Base-by-base conservation (phyloP, 2,888 invertebrate species). In the Hypselothyrea guttata region DNA sequence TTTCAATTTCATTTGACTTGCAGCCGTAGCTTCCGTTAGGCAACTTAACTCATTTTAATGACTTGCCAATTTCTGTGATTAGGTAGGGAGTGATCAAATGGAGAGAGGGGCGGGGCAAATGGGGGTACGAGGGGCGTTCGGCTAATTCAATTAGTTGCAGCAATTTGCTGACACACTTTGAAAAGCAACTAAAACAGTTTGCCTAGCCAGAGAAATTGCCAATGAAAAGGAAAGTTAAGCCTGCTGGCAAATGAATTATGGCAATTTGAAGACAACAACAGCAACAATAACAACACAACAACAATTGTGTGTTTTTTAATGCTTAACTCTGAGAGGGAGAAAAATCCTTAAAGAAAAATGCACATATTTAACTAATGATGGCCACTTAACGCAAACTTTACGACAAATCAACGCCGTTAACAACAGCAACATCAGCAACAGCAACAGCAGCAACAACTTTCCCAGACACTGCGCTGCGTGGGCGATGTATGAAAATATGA, bases 301-400 rank as follows among this genome's bases (percentile, higher is more conserved):
- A 61, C 67, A 44, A 37, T 49, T 38, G 31, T 44, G 57, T n/a
- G n/a, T n/a, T 57, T 52, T 44, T 64, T 72, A 56, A 16, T 62
- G 67, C 62, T 83, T 81, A 83, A 66, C 75, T 62, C 42, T 33
- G 57, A 55, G 38, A 48, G 60, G 52, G 67, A n/a, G n/a, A 70
- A 79, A 79, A 79, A 84, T 84, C 81, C 82, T 81, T 81, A 71
- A 86, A 84, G 86, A 84, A 86, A 81, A 84, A 81, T 82, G 61
- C 82, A 84, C 86, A 86, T 86, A 81, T 84, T 81, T 81, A 81
- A 86, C 81, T 81, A 81, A 81, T 81, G 81, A 86, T 86, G 81
- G 65, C 82, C 81, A 81, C 81, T 81, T 81, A 81, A 81, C 78
- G 75, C 67, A 84, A 86, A 61, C 86, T 68, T 65, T 65, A 81